phyloP scores from a whole-genome alignment of 2,797 vertebrate genomes.

The Epinephelus coioides region DNA sequence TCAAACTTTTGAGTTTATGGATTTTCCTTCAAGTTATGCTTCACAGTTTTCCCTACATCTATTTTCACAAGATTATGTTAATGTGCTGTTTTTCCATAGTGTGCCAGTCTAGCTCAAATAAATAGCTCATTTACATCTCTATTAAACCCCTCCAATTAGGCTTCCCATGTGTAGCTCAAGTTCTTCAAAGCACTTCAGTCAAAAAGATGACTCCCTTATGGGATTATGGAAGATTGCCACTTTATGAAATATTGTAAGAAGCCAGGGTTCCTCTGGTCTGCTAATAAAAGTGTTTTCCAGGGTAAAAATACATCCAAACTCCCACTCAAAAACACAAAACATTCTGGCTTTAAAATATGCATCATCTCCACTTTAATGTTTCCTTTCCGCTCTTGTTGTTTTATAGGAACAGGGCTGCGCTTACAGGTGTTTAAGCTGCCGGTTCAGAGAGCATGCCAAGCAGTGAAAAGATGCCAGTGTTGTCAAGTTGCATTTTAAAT shows the following conservation, averaged over 20 bases:
- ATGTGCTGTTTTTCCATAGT: neutral
- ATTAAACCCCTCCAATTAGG: neutral
- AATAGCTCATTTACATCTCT: neutral
- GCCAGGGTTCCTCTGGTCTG: neutral
- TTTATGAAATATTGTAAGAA: neutral
- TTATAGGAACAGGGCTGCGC: slow-evolving; percentile 13
- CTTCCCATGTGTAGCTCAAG: neutral
- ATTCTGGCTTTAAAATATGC: neutral
- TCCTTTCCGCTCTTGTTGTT: neutral
- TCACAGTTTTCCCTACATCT: neutral
- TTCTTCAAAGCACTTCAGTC: neutral
- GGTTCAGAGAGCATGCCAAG: slow-evolving; percentile 6
- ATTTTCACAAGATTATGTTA: neutral
- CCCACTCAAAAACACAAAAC: neutral
- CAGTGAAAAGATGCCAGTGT: slow-evolving; percentile 15
- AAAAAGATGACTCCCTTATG: neutral
- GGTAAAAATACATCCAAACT: neutral
- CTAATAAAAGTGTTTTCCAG: neutral
- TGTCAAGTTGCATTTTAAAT: slow-evolving; percentile 56
- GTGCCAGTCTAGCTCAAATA: neutral
- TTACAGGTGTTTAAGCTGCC: slow-evolving; percentile 42
- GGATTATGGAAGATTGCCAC: neutral
- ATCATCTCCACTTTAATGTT: neutral
- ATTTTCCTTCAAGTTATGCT: neutral
- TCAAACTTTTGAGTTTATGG: neutral